Conservation (phyloP, 2,888 invertebrate genomes). For the Rhyacophila evoluta region DNA sequence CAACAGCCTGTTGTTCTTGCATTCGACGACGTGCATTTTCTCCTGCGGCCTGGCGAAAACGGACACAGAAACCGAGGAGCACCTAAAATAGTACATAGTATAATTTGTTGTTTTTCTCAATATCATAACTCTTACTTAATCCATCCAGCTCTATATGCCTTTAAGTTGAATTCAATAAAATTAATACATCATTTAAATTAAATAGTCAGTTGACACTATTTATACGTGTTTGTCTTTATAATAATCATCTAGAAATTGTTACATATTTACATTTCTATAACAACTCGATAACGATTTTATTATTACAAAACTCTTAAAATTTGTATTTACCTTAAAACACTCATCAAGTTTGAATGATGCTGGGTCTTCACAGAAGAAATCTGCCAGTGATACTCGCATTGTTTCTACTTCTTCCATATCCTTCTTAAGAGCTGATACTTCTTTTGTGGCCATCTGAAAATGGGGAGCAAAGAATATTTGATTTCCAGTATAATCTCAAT, state of each 20-base stretch:
- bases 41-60: slow-evolving; percentile 84
- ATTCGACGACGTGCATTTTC: slow-evolving; percentile 88
- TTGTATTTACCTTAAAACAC: slow-evolving; percentile 79
- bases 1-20: slow-evolving; percentile 88
- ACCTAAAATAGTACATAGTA: too few relatives aligned
- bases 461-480: neutral
- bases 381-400: slow-evolving; percentile 83
- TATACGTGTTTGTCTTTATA: too few relatives aligned
- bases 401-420: slow-evolving; percentile 87
- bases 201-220: too few relatives aligned
- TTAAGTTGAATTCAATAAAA: too few relatives aligned
- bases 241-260: too few relatives aligned
- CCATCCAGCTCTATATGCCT: too few relatives aligned
- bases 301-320: neutral
- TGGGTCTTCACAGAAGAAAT: slow-evolving; percentile 95
- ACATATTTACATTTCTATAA: slow-evolving; percentile 5
- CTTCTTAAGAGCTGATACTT: slow-evolving; percentile 80
- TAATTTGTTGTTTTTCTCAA: too few relatives aligned
- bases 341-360: slow-evolving; percentile 93
- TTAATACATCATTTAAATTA: too few relatives aligned
- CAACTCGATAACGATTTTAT: neutral
- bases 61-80: slow-evolving; percentile 87
- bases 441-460: slow-evolving; percentile 80
- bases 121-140: too few relatives aligned
- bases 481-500: too few relatives aligned